Evolutionary conservation across 2,888 invertebrate genomes (phyloP).

Genomic region (Hoplodrina ambigua): DNA sequence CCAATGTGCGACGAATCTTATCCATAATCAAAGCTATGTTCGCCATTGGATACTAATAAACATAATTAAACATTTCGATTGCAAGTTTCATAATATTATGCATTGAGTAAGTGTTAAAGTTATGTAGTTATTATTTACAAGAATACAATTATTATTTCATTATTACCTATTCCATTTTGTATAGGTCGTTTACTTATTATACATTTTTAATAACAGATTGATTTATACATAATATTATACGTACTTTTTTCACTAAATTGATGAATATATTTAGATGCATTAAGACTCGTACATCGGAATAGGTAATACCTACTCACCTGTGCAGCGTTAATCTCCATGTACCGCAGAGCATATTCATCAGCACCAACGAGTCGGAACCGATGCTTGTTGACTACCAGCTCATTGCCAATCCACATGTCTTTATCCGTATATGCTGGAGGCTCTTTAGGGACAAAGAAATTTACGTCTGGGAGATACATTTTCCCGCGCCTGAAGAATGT

Average conservation of each 20-base stretch:
- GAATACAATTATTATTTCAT: too few species aligned
- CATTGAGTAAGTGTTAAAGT: too few species aligned
- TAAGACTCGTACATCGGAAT: background rate
- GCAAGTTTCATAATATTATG: too few species aligned
- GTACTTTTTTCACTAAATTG: too few species aligned
- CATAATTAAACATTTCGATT: background rate
- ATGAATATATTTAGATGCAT: too few species aligned
- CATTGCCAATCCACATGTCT: conserved; percentile 96
- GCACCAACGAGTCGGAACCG: conserved; percentile 94
- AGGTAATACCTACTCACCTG: conserved; percentile 88
- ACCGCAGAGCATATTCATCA: conserved; percentile 96
- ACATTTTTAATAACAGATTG: too few species aligned
- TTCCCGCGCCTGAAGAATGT: conserved; percentile 93
- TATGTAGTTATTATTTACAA: too few species aligned
- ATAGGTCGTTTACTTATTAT: too few species aligned
- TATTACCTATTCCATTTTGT: too few species aligned
- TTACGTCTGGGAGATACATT: conserved; percentile 93
- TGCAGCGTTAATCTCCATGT: conserved; percentile 95
- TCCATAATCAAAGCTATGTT: conserved; percentile 93
- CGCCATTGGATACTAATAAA: conserved; percentile 93
- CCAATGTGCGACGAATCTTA: conserved; percentile 93
- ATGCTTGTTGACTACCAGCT: conserved; percentile 94
- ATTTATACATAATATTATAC: too few species aligned
- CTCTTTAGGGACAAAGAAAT: conserved; percentile 92
- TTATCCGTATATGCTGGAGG: conserved; percentile 94